A percentile compares a stretch with the other conserved stretches of the same genome.
Conservation (phyloP, 2,888 invertebrate genomes). For the Drosophila parthenogenetica region DNA sequence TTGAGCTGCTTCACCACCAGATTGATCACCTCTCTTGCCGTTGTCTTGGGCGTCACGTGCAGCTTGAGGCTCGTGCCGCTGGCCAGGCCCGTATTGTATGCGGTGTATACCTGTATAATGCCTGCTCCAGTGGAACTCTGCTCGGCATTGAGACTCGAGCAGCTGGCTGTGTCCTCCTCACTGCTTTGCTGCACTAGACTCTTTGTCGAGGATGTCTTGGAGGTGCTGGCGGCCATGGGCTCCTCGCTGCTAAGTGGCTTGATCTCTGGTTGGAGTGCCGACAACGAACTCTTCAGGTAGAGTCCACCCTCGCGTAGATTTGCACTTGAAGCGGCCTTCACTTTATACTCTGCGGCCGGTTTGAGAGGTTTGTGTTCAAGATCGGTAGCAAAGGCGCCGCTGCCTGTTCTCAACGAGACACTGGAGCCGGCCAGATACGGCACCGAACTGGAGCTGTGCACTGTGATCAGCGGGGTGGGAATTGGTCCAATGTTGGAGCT, state of each 20-base stretch:
- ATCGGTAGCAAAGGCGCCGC: conserved; percentile 62
- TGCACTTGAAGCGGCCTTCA: conserved; percentile 76
- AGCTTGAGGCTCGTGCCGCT: conserved; percentile 96
- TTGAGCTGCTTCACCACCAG: conserved; percentile 98
- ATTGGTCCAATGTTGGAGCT: conserved; percentile 85
- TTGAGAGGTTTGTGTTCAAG: conserved; percentile 70
- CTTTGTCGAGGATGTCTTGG: conserved; percentile 74
- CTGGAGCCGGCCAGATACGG: conserved; percentile 86
- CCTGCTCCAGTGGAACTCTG: conserved; percentile 67
- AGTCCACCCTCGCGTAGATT: conserved; percentile 85
- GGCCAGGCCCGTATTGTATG: conserved; percentile 97
- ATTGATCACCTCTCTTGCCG: conserved; percentile 97
- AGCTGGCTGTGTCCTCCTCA: conserved; percentile 79
- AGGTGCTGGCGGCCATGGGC: conserved; percentile 58
- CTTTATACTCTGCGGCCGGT: conserved; percentile 51
- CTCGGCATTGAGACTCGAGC: conserved; percentile 71
- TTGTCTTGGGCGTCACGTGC: conserved; percentile 96
- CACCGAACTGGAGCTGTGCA: conserved; percentile 86
- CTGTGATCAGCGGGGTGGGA: conserved; percentile 71
- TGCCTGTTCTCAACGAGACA: conserved; percentile 67
- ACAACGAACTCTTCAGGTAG: conserved; percentile 86
- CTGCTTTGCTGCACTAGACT: conserved; percentile 79
- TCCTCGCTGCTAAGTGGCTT: conserved; percentile 78
- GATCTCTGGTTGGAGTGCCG: conserved; percentile 86
- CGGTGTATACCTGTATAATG: conserved; percentile 94